Evolutionary conservation across 2,113 vertebrate species (phyloP).

Genomic region (Garra rufa): DNA sequence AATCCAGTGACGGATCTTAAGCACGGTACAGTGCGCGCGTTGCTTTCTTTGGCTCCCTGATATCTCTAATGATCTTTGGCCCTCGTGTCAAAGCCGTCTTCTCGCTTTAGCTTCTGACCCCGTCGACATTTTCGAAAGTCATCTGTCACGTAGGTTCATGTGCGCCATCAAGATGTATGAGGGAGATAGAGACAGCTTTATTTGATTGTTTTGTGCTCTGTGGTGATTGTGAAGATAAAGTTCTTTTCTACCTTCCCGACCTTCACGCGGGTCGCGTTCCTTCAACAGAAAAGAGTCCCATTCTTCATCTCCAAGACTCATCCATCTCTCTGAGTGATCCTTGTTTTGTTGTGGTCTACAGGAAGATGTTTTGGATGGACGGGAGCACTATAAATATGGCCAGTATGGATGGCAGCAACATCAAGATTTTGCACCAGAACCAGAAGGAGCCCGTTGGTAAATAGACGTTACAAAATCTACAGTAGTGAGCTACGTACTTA

Average conservation of each 20-base stretch:
- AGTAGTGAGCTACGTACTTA: not conserved
- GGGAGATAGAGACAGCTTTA: constrained; percentile 32
- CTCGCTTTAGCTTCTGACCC: not conserved
- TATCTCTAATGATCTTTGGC: constrained; percentile 20
- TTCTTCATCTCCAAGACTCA: not conserved
- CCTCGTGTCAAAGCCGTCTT: not conserved
- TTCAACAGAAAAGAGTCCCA: not conserved
- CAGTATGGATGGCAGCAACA: constrained; percentile 90
- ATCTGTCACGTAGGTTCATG: constrained; percentile 41
- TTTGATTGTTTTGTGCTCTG: constrained; percentile 35
- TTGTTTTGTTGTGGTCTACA: constrained; percentile 59
- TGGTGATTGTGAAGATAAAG: constrained; percentile 39
- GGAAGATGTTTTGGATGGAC: constrained; percentile 89
- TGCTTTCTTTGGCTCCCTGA: too few relatives aligned
- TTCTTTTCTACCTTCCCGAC: constrained; percentile 14
- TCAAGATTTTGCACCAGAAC: constrained; percentile 88
- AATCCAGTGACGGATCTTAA: not conserved
- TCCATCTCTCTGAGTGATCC: not conserved
- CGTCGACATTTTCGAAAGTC: constrained; percentile 44
- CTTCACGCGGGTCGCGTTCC: not conserved
- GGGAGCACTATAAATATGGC: constrained; percentile 88
- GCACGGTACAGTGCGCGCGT: not conserved
- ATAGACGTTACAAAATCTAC: not conserved
- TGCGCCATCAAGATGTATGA: constrained; percentile 24
- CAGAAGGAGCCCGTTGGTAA: constrained; percentile 88